Evolutionary conservation across 2,113 vertebrate genomes (phyloP).

Genomic region (Vidua macroura): DNA sequence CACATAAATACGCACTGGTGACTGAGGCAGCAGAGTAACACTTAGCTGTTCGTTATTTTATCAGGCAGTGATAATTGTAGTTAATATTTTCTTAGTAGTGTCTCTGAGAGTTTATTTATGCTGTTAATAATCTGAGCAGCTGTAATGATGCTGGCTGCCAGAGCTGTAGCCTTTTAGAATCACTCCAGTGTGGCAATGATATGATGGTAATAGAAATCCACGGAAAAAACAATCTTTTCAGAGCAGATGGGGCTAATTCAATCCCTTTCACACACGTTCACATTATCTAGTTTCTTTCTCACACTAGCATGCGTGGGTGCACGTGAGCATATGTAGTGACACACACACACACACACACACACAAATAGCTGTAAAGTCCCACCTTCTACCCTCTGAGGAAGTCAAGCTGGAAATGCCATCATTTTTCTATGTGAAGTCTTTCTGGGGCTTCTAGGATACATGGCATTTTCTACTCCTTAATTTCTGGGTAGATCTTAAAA

Average conservation of each 20-base stretch:
- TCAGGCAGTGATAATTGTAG: conserved; percentile 57
- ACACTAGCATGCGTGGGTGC: conserved; percentile 8
- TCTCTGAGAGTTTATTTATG: conserved; percentile 63
- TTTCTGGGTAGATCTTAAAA: neutral
- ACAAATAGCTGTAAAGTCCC: conserved; percentile 11
- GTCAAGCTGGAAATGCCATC: neutral
- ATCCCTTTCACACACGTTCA: neutral
- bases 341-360: neutral
- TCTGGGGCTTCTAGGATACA: neutral
- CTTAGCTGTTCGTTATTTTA: conserved; percentile 52
- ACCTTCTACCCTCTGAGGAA: neutral
- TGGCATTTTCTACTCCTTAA: neutral
- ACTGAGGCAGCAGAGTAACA: conserved; percentile 43
- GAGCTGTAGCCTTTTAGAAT: conserved; percentile 35
- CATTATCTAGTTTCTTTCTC: conserved; percentile 20
- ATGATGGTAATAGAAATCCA: neutral
- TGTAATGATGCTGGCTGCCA: conserved; percentile 27
- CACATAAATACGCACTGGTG: neutral
- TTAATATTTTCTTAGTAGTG: conserved; percentile 59
- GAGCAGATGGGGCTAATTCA: conserved; percentile 27
- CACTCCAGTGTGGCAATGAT: conserved; percentile 24
- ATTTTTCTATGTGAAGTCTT: neutral
- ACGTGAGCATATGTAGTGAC: conserved; percentile 33
- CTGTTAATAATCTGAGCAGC: conserved; percentile 57
- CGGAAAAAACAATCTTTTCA: neutral